Evolutionary conservation across 2,888 invertebrate genomes (phyloP), one percentile per base, ranked within the genome.

Genomic region (Philereme vetulata): DNA sequence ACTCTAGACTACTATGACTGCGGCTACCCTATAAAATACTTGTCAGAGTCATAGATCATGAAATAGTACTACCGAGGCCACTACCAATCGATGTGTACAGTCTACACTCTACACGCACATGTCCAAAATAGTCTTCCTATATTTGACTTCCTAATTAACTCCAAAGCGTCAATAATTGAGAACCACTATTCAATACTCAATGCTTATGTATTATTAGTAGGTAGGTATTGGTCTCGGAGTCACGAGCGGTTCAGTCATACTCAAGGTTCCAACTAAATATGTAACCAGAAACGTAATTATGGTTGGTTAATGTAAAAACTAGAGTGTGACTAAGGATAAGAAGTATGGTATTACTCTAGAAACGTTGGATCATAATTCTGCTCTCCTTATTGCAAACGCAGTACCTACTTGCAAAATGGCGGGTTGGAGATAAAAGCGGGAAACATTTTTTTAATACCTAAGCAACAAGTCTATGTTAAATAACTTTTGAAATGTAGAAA

Each of bases 251-350:
- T 62, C 67, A 36, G 36, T 36, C 8, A 54, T 70, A 70, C 66
- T 76, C 85, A 85, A 86, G 85, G 83, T 74, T 71, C 72, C 62
- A 52, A 74, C 78, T 79, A 78, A 84, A 83, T 80, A 72, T 76
- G 70, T 71, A 77, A 79, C 77, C 77, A 79, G 78, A 80, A 82
- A 76, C 72, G 80, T 80, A 80, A 84, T 85, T 80, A 77, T 75
- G 65, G 68, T 60, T 52, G 36, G 36, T 21, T 42, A 43, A 43
- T 36, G 62, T 51, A 62, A 66, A 68, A 66, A 66, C 35, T 40
- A n/a, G 21, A 21, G 43, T 51, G 58, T 65, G 60, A 65, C 62
- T 65, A 55, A 60, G 54, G 8, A 57, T 59, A 47, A 56, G 48
- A 45, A 56, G 57, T 54, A 50, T 56, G 36, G 34, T 54, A 49